Evolutionary conservation across 2,113 vertebrate genomes (phyloP).

Genomic region (Eupsittula cactorum): DNA sequence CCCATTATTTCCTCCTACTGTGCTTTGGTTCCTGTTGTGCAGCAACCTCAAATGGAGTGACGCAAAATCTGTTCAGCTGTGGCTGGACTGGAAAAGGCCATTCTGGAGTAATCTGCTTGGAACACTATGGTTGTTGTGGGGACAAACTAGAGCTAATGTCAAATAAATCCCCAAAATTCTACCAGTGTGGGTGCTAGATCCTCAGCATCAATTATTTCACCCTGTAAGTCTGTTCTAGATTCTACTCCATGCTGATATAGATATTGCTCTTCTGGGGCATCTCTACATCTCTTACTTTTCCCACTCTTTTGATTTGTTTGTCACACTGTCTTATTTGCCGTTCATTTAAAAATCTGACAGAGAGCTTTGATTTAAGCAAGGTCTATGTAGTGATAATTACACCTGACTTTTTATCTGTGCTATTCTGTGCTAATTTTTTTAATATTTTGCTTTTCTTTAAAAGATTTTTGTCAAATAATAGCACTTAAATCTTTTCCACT

Average conservation of each 20-base stretch:
- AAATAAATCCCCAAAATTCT: neutral
- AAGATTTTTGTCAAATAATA: neutral
- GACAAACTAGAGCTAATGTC: neutral
- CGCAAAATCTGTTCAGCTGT: neutral
- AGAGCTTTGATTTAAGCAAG: neutral
- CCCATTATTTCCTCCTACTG: neutral
- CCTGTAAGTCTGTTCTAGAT: neutral
- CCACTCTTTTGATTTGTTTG: neutral
- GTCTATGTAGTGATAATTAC: neutral
- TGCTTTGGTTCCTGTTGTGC: fast-evolving
- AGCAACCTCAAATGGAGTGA: neutral
- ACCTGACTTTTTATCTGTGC: neutral
- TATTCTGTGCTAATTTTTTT: neutral
- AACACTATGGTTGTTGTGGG: neutral
- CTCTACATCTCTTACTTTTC: neutral
- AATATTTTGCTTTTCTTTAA: neutral
- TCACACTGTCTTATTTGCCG: neutral
- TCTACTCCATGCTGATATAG: neutral
- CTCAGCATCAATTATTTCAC: neutral
- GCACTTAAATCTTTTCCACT: neutral
- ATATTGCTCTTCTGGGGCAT: neutral
- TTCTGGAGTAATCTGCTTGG: neutral
- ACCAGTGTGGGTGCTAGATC: neutral
- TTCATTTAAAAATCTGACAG: neutral
- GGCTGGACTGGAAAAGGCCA: neutral